Percentiles rank a stretch among this genome's conserved stretches.
These are phyloP conservation scores for Drosophila fuyamai DNA, from an alignment of 1,140 invertebrate genomes.

Conservation along the genomic window DNA sequence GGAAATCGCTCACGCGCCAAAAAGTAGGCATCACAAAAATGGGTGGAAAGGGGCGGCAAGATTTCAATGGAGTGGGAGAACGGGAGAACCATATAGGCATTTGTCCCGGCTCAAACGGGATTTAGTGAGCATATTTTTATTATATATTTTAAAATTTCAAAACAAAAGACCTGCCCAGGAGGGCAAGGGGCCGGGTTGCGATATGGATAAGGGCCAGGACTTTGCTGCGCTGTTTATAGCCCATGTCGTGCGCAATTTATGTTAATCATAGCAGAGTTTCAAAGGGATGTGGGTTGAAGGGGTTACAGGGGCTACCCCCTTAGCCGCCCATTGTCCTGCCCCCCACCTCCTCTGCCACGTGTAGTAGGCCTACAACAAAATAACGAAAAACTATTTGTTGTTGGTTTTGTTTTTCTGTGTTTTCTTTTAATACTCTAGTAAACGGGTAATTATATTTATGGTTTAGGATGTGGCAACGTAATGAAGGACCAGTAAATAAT, in stretches of 20 bases:
- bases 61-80: conserved; percentile 1
- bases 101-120: conserved; percentile 32
- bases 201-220: conserved; percentile 10
- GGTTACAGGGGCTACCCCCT: background rate
- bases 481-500: no score
- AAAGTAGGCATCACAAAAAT: conserved; percentile 39
- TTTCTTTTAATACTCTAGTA: conserved; percentile 12
- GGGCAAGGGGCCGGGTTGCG: background rate
- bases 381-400: conserved; percentile 42
- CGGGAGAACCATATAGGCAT: conserved; percentile 4
- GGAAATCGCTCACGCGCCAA: conserved; percentile 36
- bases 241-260: conserved; percentile 72
- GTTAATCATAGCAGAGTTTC: conserved; percentile 60
- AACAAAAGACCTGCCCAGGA: conserved; percentile 14
- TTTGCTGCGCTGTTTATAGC: conserved; percentile 40
- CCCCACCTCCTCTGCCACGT: conserved; percentile 24
- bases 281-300: conserved; percentile 9
- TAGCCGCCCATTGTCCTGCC: background rate
- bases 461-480: background rate
- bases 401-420: conserved; percentile 10
- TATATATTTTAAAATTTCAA: conserved; percentile 51
- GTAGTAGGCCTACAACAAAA: conserved; percentile 65
- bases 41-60: background rate
- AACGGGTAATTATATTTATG: no score
- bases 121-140: conserved; percentile 36